phyloP scores from a whole-genome alignment of 2,888 invertebrate genomes.

The Lithosia quadra region DNA sequence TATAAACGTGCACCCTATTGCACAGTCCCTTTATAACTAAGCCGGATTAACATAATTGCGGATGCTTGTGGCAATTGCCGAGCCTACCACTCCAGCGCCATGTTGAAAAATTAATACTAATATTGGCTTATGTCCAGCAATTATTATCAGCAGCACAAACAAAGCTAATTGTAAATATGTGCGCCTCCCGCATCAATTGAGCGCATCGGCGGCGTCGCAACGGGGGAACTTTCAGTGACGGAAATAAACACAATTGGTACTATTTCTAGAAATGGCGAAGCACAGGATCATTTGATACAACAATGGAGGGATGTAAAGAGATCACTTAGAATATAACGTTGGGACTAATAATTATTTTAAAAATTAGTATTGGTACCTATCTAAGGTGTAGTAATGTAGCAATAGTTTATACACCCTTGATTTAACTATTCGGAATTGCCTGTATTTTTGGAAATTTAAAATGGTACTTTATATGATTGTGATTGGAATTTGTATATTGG shows the following conservation, averaged over 20 bases:
- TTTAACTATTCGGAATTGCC: neutral
- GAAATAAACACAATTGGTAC: slow-evolving; percentile 79
- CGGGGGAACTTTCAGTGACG: slow-evolving; percentile 82
- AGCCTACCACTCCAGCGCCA: slow-evolving; percentile 66
- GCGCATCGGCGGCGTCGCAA: slow-evolving; percentile 69
- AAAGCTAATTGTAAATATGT: slow-evolving; percentile 82
- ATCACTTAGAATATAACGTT: slow-evolving; percentile 25
- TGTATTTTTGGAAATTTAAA: neutral
- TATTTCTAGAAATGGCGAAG: slow-evolving; percentile 79
- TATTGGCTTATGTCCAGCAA: slow-evolving; percentile 74
- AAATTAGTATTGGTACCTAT: no score
- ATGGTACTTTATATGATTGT: neutral
- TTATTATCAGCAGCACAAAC: slow-evolving; percentile 76
- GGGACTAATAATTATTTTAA: neutral
- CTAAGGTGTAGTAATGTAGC: no score
- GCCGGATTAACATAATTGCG: slow-evolving; percentile 81
- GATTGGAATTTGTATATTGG: neutral
- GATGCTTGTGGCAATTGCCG: slow-evolving; percentile 74
- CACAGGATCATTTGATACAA: slow-evolving; percentile 39
- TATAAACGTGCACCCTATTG: slow-evolving; percentile 75
- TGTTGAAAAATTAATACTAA: slow-evolving; percentile 75
- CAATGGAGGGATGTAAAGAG: slow-evolving; percentile 34
- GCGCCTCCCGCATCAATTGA: slow-evolving; percentile 84
- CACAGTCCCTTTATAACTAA: slow-evolving; percentile 80
- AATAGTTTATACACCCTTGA: neutral